Conservation (phyloP, 2,797 vertebrate species). For the Lacerta agilis region DNA sequence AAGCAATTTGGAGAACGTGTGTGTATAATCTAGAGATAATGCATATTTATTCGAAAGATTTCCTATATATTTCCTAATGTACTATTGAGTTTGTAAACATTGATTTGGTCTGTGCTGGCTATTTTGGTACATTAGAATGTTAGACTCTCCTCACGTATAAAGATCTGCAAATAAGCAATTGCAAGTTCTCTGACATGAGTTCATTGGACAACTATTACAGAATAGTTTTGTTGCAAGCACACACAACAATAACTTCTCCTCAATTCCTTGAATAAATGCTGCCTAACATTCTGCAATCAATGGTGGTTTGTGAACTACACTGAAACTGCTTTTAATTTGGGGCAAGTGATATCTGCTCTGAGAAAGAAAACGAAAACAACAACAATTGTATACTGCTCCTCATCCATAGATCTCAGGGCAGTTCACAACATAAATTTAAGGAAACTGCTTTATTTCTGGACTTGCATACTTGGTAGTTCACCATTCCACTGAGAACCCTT, state of each 20-base stretch:
- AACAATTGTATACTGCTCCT: too few species aligned
- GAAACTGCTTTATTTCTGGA: neutral
- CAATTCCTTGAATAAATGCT: slow-evolving; percentile 35
- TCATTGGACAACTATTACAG: slow-evolving; percentile 41
- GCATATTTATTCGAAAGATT: neutral
- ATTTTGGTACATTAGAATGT: accelerated
- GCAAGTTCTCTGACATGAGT: slow-evolving; percentile 33
- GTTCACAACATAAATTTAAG: neutral
- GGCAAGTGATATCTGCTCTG: neutral
- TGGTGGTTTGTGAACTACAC: slow-evolving; percentile 40
- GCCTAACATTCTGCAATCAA: slow-evolving; percentile 45
- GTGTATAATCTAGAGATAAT: neutral
- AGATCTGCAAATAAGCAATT: slow-evolving; percentile 49
- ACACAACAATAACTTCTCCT: slow-evolving; percentile 25
- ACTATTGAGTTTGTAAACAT: neutral
- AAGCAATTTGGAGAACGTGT: neutral
- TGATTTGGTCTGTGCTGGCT: neutral
- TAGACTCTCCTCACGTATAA: neutral
- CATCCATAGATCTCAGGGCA: too few species aligned
- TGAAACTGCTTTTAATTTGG: slow-evolving; percentile 15
- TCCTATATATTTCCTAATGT: neutral
- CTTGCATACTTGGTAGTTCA: slow-evolving; percentile 11
- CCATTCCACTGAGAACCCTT: neutral
- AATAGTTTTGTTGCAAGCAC: slow-evolving; percentile 34
- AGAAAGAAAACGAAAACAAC: slow-evolving; percentile 31